Evolutionary conservation across 2,888 invertebrate species (phyloP), one percentile per base, ranked within the genome.

Genomic region (Phengaris alcon): DNA sequence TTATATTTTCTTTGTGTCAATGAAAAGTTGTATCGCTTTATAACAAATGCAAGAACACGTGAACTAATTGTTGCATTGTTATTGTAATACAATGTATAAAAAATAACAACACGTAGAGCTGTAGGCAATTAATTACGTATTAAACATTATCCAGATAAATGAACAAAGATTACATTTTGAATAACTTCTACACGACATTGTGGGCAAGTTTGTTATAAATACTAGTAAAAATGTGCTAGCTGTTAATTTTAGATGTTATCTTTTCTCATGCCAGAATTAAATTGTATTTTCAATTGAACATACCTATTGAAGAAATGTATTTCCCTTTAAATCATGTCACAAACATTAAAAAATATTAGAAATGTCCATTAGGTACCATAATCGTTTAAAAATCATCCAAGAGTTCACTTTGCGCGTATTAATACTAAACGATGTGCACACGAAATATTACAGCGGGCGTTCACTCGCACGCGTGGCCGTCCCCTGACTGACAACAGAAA

Each of bases 401-500:
- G 48, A 51, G 13, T 52, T 72, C 35, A 72, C 72, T 72, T 35
- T 72, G 13, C 44, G 52, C 52, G 54, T 13, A 35, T 35, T 44
- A 54, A 72, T 54, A 72, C 48, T 48, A 22, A 6, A 68, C 22
- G 15, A 57, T n/a, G 15, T 68, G 68, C 77, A 78, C 78, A 77
- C 74, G 73, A 76, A 74, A 75, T 76, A 57, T 74, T 48, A 64
- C 74, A 69, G 73, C 72, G 59, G 74, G 80, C 89, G 89, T 84
- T 83, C 82, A 80, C 80, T 77, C 87, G 79, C 86, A 84, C 82
- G 81, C 84, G 84, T 81, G 81, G 81, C 77, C 78, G 79, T 54
- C 81, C 83, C 83, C 83, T 80, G 79, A 85, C 84, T 80, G 83
- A 87, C 86, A 84, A 84, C 85, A 79, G 85, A 88, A 88, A 88